Percentiles rank a stretch among this genome's conserved stretches.
Conservation (phyloP, 2,113 vertebrate genomes). For the Zosterops japonicus region DNA sequence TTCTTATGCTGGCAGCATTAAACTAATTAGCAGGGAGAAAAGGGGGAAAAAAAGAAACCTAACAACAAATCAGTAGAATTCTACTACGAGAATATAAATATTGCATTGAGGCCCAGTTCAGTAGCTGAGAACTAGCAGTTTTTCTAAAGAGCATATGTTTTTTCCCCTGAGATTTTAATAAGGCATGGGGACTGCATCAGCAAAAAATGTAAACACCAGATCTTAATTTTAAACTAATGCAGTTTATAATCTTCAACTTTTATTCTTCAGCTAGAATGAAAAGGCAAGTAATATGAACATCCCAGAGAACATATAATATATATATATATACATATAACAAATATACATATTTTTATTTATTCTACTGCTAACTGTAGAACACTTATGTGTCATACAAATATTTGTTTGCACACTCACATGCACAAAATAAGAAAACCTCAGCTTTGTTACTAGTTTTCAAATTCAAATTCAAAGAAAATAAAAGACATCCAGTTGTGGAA, state of each 20-base stretch:
- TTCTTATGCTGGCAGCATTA: neutral
- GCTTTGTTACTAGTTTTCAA: neutral
- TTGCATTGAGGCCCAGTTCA: neutral
- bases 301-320: neutral
- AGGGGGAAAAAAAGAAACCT: neutral
- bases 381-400: neutral
- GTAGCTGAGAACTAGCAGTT: neutral
- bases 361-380: neutral
- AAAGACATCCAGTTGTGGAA: fast-evolving
- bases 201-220: neutral
- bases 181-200: neutral
- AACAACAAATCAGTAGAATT: neutral
- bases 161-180: neutral
- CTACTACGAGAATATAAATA: neutral
- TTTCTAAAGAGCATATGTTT: neutral
- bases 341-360: neutral
- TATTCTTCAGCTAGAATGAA: neutral
- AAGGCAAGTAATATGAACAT: neutral
- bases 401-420: neutral
- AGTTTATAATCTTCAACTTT: neutral
- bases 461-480: neutral
- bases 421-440: neutral
- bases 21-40: neutral
- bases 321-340: neutral
- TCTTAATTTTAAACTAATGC: neutral